These are phyloP conservation scores for Montipora foliosa DNA, from an alignment of 64 coral and sea anemone species.

Conservation along the genomic window DNA sequence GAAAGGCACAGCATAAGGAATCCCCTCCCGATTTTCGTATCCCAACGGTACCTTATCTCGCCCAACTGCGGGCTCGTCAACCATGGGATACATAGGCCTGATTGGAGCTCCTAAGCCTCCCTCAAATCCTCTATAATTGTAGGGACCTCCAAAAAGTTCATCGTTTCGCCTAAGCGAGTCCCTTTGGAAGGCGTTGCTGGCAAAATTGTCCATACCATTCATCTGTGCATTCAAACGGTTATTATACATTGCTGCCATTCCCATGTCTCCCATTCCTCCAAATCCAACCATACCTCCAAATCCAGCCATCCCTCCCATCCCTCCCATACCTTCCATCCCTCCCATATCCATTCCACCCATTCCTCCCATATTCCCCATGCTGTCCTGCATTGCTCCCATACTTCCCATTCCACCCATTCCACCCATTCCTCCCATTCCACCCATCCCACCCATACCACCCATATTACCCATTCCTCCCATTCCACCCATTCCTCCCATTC, in stretches of 20 bases:
- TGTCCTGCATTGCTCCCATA: slow-evolving; percentile 23
- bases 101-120: neutral
- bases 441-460: slow-evolving; percentile 60
- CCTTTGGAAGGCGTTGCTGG: slow-evolving; percentile 13
- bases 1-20: slow-evolving; percentile 10
- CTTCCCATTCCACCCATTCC: slow-evolving; percentile 46
- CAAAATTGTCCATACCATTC: slow-evolving; percentile 10
- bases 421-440: slow-evolving; percentile 29
- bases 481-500: slow-evolving; percentile 47
- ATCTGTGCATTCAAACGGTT: slow-evolving; percentile 22
- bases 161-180: neutral
- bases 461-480: slow-evolving; percentile 29
- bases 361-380: slow-evolving; percentile 36
- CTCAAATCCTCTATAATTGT: slow-evolving; percentile 39
- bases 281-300: slow-evolving; percentile 52
- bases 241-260: slow-evolving; percentile 38
- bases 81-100: slow-evolving; percentile 35
- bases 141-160: slow-evolving; percentile 3
- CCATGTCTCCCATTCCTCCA: slow-evolving; percentile 45
- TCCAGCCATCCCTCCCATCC: slow-evolving; percentile 36
- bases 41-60: slow-evolving; percentile 50
- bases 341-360: slow-evolving; percentile 32
- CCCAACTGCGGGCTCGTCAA: slow-evolving; percentile 58
- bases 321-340: slow-evolving; percentile 35
- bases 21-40: slow-evolving; percentile 18